Evolutionary conservation across 1,140 invertebrate species (phyloP).

Genomic region (Gonatopus flavifemur): DNA sequence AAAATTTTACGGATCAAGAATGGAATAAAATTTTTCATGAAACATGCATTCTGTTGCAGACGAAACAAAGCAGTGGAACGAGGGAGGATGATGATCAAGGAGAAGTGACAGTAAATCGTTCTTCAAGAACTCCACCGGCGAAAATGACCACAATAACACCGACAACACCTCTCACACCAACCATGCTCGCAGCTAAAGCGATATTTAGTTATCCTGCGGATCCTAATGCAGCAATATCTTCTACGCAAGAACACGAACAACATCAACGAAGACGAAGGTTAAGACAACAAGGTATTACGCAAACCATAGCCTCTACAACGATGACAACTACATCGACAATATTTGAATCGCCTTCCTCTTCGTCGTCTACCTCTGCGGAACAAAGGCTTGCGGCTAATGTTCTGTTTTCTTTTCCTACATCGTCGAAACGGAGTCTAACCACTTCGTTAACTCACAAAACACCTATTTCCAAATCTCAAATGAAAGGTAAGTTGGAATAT

Average conservation of each 20-base stretch:
- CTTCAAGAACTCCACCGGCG: constrained; percentile 34
- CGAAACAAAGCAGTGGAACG: constrained; percentile 48
- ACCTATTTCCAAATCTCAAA: constrained; percentile 72
- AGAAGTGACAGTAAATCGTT: constrained; percentile 33
- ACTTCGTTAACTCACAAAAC: constrained; percentile 55
- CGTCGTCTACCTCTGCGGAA: constrained; percentile 24
- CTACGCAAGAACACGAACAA: constrained; percentile 17
- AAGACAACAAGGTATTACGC: not conserved
- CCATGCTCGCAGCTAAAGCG: too few species aligned
- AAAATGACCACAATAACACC: constrained; percentile 22
- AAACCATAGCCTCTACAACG: not conserved
- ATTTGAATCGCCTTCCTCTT: constrained; percentile 11
- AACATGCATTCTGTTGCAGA: constrained; percentile 41
- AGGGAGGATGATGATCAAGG: constrained; percentile 39
- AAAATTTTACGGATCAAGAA: not conserved
- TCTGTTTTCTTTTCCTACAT: constrained; percentile 41
- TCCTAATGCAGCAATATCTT: constrained; percentile 17
- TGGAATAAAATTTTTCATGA: not conserved
- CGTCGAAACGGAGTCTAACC: constrained; percentile 42
- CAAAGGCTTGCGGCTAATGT: constrained; percentile 33
- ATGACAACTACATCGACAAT: not conserved
- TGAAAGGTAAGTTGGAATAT: constrained; percentile 66
- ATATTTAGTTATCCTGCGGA: constrained; percentile 23
- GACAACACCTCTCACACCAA: constrained; percentile 14
- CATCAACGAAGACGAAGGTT: constrained; percentile 2